Evolutionary conservation across 2,888 invertebrate genomes (phyloP).

Genomic region (Orthosia cruda): DNA sequence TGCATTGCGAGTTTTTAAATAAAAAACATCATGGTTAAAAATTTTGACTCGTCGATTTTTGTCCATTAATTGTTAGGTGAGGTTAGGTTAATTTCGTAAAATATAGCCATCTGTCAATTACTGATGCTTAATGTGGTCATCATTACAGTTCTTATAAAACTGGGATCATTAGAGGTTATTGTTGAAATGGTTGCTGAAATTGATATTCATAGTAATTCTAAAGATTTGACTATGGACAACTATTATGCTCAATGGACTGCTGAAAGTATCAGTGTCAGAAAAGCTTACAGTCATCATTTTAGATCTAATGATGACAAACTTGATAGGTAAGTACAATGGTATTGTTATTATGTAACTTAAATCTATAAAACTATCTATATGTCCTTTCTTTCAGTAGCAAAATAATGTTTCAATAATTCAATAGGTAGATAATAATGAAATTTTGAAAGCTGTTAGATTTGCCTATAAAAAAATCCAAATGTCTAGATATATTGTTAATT

Average conservation of each 20-base stretch:
- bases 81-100: constrained; percentile 16
- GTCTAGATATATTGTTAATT: not conserved
- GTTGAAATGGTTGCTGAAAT: constrained; percentile 20
- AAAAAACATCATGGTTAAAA: constrained; percentile 21
- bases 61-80: not conserved
- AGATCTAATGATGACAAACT: not conserved
- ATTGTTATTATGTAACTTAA: constrained; percentile 4
- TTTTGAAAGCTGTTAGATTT: not conserved
- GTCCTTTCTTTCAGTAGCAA: not conserved
- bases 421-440: not conserved
- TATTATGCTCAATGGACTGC: constrained; percentile 5
- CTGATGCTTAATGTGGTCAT: constrained; percentile 13
- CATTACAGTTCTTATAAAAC: constrained; percentile 34
- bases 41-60: constrained; percentile 19
- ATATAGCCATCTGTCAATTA: constrained; percentile 7
- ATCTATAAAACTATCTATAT: not conserved
- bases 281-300: constrained; percentile 14
- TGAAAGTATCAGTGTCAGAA: constrained; percentile 13
- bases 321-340: not conserved
- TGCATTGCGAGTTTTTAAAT: constrained; percentile 37
- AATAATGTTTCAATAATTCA: not conserved
- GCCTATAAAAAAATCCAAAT: not conserved
- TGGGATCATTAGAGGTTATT: constrained; percentile 32
- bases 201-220: constrained; percentile 19
- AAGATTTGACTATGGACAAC: constrained; percentile 1